These are phyloP conservation scores for Ageneiosus marmoratus DNA, from an alignment of 2,113 vertebrate species.

Conservation along the genomic window DNA sequence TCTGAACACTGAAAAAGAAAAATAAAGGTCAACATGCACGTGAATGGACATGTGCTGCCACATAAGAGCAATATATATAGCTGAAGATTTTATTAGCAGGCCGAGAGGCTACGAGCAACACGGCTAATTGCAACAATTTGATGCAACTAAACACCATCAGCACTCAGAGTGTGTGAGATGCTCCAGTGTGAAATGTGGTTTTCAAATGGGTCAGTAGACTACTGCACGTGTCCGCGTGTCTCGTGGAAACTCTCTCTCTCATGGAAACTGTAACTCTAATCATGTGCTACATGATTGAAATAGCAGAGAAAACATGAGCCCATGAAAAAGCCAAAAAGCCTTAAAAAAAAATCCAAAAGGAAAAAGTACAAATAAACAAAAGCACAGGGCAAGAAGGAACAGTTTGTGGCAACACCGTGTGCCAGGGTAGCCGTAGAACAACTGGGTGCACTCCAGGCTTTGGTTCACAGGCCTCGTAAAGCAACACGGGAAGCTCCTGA, in stretches of 20 bases:
- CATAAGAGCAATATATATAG: background rate
- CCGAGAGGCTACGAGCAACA: conserved; percentile 56
- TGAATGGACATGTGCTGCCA: conserved; percentile 63
- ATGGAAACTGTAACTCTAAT: conserved; percentile 47
- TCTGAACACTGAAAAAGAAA: conserved; percentile 51
- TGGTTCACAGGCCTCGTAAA: conserved; percentile 23
- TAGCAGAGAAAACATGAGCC: conserved; percentile 64
- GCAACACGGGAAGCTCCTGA: conserved; percentile 8
- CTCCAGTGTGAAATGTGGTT: conserved; percentile 54
- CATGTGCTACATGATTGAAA: conserved; percentile 66
- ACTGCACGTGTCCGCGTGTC: conserved; percentile 67
- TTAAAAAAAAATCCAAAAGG: conserved; percentile 56
- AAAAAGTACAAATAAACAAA: conserved; percentile 67
- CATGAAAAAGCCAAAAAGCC: conserved; percentile 59
- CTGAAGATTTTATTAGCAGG: conserved; percentile 56
- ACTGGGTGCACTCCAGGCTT: conserved; percentile 49
- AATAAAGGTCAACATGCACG: conserved; percentile 47
- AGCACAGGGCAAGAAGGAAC: conserved; percentile 60
- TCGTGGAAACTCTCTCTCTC: conserved; percentile 48
- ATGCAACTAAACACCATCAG: conserved; percentile 48
- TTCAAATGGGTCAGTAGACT: conserved; percentile 73
- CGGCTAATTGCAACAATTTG: conserved; percentile 57
- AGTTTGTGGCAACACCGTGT: conserved; percentile 60
- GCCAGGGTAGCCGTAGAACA: conserved; percentile 52
- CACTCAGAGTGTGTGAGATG: conserved; percentile 48